Percentiles rank a stretch among this genome's conserved stretches.
These are phyloP conservation scores for Oncorhynchus kisutch DNA, from an alignment of 2,113 vertebrate species.

Conservation along the genomic window DNA sequence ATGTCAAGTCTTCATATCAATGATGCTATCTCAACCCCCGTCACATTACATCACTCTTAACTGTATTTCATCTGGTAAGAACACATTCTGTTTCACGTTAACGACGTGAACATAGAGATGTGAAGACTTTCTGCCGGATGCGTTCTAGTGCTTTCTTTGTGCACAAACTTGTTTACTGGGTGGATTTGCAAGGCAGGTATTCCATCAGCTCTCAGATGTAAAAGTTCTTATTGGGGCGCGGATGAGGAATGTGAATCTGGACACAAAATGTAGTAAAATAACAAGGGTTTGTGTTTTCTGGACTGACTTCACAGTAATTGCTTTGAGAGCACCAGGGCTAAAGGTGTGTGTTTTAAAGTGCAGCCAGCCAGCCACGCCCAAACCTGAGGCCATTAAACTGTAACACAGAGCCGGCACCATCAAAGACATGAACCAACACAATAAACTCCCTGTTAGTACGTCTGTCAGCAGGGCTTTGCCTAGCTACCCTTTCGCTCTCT, in stretches of 20 bases:
- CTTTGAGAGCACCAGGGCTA: background rate
- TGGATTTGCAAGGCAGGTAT: background rate
- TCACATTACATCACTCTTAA: too few species aligned
- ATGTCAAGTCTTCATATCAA: background rate
- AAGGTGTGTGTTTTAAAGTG: background rate
- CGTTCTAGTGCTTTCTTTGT: background rate
- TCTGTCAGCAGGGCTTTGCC: constrained; percentile 21
- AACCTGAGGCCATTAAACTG: constrained; percentile 13
- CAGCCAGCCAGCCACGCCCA: background rate
- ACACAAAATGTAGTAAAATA: constrained; percentile 32
- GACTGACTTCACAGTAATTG: background rate
- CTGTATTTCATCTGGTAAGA: too few species aligned
- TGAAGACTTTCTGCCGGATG: background rate
- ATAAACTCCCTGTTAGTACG: constrained; percentile 33
- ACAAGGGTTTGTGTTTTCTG: background rate
- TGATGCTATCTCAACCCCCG: background rate
- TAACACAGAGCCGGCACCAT: constrained; percentile 23
- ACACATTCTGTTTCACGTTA: too few species aligned
- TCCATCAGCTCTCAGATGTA: background rate
- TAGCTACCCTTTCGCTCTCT: constrained; percentile 12
- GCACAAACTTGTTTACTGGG: background rate
- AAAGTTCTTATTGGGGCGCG: background rate
- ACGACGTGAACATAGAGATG: background rate
- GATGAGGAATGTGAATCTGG: constrained; percentile 29
- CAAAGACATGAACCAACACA: constrained; percentile 41